These are phyloP conservation scores for Stenodema calcarata DNA, from an alignment of 2,888 invertebrate species.

Conservation along the genomic window DNA sequence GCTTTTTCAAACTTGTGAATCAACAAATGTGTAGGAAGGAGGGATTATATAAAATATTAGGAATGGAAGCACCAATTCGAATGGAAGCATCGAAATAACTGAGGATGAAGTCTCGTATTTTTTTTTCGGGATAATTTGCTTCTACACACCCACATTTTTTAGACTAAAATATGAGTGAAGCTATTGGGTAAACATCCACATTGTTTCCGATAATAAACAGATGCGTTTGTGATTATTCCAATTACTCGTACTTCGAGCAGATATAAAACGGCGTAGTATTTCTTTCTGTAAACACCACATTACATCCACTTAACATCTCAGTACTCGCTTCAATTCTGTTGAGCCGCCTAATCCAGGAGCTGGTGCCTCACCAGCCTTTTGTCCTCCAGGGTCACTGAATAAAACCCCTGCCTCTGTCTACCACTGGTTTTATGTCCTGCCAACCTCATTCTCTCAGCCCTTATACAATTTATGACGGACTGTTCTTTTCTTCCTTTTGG, in stretches of 20 bases:
- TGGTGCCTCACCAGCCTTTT: not conserved
- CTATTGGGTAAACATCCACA: no score
- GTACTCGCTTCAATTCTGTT: not conserved
- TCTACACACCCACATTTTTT: no score
- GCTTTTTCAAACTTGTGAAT: no score
- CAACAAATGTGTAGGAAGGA: no score
- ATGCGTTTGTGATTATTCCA: no score
- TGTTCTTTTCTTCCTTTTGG: not conserved
- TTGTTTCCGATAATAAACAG: no score
- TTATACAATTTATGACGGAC: constrained; percentile 8
- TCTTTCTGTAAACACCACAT: not conserved
- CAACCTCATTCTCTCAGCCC: not conserved
- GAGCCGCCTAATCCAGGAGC: not conserved
- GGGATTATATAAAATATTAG: no score
- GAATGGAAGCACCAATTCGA: no score
- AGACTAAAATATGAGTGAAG: no score
- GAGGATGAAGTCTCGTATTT: no score
- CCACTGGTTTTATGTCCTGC: constrained; percentile 9
- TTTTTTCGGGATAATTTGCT: no score
- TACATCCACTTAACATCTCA: not conserved
- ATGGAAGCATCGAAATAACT: no score
- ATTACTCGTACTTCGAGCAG: not conserved
- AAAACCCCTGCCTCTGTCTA: not conserved
- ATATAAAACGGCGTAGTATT: not conserved
- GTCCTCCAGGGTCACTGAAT: constrained; percentile 19